Conservation (phyloP, 2,113 vertebrate genomes). For the Octodon degus region DNA sequence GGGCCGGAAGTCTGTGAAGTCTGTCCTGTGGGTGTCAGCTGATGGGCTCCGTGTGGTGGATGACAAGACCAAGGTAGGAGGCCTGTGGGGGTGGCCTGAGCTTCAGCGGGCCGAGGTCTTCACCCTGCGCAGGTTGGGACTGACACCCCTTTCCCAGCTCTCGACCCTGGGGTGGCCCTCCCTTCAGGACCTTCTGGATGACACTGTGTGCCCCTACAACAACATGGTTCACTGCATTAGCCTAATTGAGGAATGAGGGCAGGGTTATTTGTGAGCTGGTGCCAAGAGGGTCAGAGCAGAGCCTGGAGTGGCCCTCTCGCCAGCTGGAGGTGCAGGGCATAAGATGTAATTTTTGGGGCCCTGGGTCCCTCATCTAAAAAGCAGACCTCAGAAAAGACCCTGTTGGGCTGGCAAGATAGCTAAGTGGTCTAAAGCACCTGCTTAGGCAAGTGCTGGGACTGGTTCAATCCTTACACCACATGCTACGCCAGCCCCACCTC, state of each 20-base stretch:
- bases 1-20: constrained; percentile 94
- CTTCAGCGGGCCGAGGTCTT: not conserved
- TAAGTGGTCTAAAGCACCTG: no score
- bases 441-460: no score
- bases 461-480: no score
- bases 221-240: not conserved
- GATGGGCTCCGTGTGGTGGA: constrained; percentile 96
- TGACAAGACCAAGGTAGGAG: constrained; percentile 94
- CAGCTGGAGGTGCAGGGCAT: not conserved
- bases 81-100: not conserved
- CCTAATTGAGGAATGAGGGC: constrained; percentile 4
- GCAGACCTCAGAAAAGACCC: no score
- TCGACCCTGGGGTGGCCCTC: not conserved
- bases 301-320: not conserved
- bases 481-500: no score
- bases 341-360: not conserved
- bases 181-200: not conserved
- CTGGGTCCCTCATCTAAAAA: not conserved
- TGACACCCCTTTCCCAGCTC: not conserved
- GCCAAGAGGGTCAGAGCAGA: not conserved
- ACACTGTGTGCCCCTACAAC: not conserved
- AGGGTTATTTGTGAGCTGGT: not conserved
- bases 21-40: constrained; percentile 94
- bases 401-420: no score
- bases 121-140: not conserved